These are phyloP conservation scores for Serrognathus titanus DNA, from an alignment of 2,888 invertebrate species.

Conservation along the genomic window DNA sequence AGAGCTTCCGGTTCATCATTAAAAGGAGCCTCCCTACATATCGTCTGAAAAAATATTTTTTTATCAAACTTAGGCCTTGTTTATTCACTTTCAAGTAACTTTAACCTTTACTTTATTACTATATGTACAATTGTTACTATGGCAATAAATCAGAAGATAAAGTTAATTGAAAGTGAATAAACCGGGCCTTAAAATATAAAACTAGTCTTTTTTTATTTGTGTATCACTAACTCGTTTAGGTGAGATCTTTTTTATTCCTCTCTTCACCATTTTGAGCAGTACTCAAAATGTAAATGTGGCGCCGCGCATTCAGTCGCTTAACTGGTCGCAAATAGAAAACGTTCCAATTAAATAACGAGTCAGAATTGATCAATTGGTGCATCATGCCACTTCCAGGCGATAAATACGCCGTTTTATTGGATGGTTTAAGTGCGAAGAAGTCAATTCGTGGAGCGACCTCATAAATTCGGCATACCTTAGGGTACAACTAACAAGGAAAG, in stretches of 20 bases:
- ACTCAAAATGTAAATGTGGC: neutral
- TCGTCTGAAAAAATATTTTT: constrained; percentile 54
- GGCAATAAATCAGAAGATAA: too few relatives aligned
- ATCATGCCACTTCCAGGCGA: neutral
- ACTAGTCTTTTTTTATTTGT: too few relatives aligned
- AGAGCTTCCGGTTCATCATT: constrained; percentile 83
- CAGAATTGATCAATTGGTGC: neutral
- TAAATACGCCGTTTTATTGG: neutral
- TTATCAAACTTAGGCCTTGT: too few relatives aligned
- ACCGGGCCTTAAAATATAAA: too few relatives aligned
- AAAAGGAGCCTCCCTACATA: constrained; percentile 82
- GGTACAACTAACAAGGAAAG: too few relatives aligned
- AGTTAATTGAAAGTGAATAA: too few relatives aligned
- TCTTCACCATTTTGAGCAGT: neutral
- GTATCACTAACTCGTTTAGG: neutral
- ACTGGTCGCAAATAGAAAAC: neutral
- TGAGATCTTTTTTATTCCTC: neutral
- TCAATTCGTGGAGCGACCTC: too few relatives aligned
- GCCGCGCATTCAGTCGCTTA: too few relatives aligned
- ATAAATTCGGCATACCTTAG: too few relatives aligned
- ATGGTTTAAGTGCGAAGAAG: neutral
- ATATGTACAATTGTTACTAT: too few relatives aligned
- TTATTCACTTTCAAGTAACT: too few relatives aligned
- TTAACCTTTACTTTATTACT: too few relatives aligned
- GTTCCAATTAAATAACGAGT: neutral